Base-by-base conservation (phyloP, 1,140 invertebrate genomes). In the Eurosta solidaginis region DNA sequence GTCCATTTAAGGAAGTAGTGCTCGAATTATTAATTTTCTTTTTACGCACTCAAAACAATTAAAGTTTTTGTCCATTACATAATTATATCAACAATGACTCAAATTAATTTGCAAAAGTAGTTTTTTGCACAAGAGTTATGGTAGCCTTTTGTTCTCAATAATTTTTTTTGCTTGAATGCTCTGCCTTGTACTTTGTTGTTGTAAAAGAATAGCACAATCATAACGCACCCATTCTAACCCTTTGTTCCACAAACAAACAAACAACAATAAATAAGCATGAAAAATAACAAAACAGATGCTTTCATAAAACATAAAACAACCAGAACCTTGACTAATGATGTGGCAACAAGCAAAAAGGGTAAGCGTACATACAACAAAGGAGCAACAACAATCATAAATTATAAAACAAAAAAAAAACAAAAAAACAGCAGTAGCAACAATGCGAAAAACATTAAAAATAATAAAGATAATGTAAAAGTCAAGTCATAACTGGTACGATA, bases 231-330 rank as follows among this genome's bases (percentile, higher is more conserved):
- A n/a, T n/a, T n/a, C n/a, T 29, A 52, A 49, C 74, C 45, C 59
- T 74, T 78, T n/a, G n/a, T n/a, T n/a, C n/a, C n/a, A n/a, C n/a
- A n/a, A 44, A 7, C 10, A 47, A 44, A 45, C 22, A 27, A 25
- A 77, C 22, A 1, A 29, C 33, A 17, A 4, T 68, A 40, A 68
- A 68, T 68, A 20, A 40, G 33, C 59, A n/a, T 36, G 45, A 52
- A 77, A 80, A 85, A 82, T 84, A 83, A 84, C 80, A 81, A 82
- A 81, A 83, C 84, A 86, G 84, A 85, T 86, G 84, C 82, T 76
- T 17, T 42, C n/a, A 77, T 20, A 20, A 52, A 52, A 59, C 12
- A 74, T 40, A 45, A 47, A 63, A 29, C 47, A 29, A 78, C 42
- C 45, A 63, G 25, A 54, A 80, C 76, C 79, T 68, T 84, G 80